Percentiles rank a stretch among this genome's conserved stretches.
Conservation (phyloP, 2,888 invertebrate genomes). For the Orgyia antiqua region DNA sequence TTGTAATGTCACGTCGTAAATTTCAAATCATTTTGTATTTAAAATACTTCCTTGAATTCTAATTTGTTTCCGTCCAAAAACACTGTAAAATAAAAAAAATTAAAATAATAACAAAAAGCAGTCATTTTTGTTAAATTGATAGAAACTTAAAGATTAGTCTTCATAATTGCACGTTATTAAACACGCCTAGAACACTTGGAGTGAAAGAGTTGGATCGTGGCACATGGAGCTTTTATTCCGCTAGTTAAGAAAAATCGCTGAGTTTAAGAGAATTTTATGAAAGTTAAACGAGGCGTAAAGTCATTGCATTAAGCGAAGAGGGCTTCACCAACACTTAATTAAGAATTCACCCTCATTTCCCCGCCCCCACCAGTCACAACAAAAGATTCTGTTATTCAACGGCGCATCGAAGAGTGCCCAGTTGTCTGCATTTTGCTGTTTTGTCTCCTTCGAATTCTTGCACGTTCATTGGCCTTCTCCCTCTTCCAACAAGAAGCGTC, state of each 20-base stretch:
- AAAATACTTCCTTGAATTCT: no score
- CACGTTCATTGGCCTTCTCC: slow-evolving; percentile 2
- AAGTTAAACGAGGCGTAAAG: slow-evolving; percentile 74
- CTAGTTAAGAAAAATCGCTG: slow-evolving; percentile 68
- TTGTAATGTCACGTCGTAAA: no score
- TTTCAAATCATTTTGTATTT: no score
- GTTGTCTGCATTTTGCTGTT: slow-evolving; percentile 2
- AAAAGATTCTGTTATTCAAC: slow-evolving; percentile 49
- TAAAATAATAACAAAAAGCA: no score
- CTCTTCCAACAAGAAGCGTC: slow-evolving; percentile 1
- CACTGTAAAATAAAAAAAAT: no score
- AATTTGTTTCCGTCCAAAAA: no score
- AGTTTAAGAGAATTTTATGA: slow-evolving; percentile 72
- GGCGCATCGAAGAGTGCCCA: slow-evolving; percentile 12
- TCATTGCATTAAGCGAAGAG: slow-evolving; percentile 73
- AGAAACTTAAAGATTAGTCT: no score
- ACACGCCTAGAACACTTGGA: slow-evolving; percentile 17
- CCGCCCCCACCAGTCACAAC: slow-evolving; percentile 59
- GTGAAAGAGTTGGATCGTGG: slow-evolving; percentile 20
- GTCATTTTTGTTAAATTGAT: no score
- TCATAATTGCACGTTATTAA: no score
- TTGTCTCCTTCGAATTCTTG: slow-evolving; percentile 7
- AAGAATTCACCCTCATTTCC: slow-evolving; percentile 53
- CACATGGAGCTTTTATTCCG: slow-evolving; percentile 44
- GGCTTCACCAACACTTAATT: slow-evolving; percentile 74